Evolutionary conservation across 2,113 vertebrate species (phyloP), one percentile per base, ranked within the genome.

Genomic region (Tragelaphus strepsiceros): DNA sequence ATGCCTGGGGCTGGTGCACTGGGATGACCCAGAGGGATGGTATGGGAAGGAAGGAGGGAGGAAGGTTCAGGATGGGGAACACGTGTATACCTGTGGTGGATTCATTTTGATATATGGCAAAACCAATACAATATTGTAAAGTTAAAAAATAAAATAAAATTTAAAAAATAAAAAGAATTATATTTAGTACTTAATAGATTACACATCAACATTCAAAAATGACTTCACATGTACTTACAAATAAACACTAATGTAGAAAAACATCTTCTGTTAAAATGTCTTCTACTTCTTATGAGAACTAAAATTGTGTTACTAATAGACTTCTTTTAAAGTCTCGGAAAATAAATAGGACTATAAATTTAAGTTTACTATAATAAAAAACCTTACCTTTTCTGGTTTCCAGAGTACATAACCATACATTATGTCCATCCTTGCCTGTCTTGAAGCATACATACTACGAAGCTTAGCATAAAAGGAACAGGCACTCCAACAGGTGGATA

Each of bases 401-500:
- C 39, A 88, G 67, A 97, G 80, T 96, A 91, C 53, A 46, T 78
- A 17, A 67, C 26, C 39, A 80, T 88, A 43, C n/a, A 91, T 86
- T 81, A 81, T 90, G 54, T 10, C 46, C 43, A 80, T 58, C 51
- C 53, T 85, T 94, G 46, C 90, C 28, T 88, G 90, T 74, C 67
- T 62, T 91, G 53, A 96, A 88, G 14, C 26, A 80, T 51, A 83
- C 17, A 86, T 49, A 86, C 30, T 39, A 28, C n/a, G 35, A 62
- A 93, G 26, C 7, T 96, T 90, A 93, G 14, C 54, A 46, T 91
- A 89, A 78, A 93, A 94, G 17, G 64, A 84, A 90, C 53, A 97
- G 86, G 17, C 67, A 51, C 62, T 78, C 26, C 6, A 90, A 61
- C 96, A 97, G 97, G 94, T 97, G 97, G 96, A 82, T 84, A 94